Percentiles rank a stretch among this genome's conserved stretches.
Conservation (phyloP, 2,797 vertebrate species). For the Epinephelus malabaricus region DNA sequence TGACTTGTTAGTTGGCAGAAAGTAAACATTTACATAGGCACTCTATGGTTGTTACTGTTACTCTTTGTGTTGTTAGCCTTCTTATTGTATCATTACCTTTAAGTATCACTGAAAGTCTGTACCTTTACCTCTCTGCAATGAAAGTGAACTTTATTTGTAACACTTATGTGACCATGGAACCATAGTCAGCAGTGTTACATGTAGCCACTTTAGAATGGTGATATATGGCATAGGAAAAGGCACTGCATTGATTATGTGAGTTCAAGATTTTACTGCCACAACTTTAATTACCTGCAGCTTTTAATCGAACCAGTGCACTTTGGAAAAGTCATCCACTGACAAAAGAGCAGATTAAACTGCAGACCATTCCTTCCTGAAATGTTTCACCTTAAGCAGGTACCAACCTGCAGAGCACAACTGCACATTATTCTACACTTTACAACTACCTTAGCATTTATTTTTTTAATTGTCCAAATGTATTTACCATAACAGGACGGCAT, state of each 20-base stretch:
- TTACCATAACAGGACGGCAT: too few relatives aligned
- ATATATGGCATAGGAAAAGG: not conserved
- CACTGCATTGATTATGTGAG: not conserved
- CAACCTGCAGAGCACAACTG: not conserved
- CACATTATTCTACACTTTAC: not conserved
- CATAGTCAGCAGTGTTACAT: not conserved
- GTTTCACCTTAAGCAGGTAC: not conserved
- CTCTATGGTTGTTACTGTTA: not conserved
- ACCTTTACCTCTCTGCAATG: not conserved
- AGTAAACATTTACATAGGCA: not conserved
- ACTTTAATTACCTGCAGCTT: not conserved
- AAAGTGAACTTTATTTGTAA: not conserved
- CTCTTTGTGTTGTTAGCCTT: not conserved
- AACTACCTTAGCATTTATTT: not conserved
- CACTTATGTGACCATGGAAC: not conserved
- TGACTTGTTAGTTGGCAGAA: slow-evolving; percentile 1
- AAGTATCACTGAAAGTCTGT: not conserved
- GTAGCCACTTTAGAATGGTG: not conserved
- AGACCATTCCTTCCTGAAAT: not conserved
- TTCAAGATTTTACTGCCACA: not conserved
- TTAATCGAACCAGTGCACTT: not conserved
- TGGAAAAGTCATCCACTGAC: not conserved
- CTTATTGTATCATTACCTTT: not conserved
- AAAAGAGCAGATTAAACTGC: not conserved
- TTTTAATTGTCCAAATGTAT: not conserved